Evolutionary conservation across 2,113 vertebrate genomes (phyloP).

Genomic region (Rhinogobius similis): DNA sequence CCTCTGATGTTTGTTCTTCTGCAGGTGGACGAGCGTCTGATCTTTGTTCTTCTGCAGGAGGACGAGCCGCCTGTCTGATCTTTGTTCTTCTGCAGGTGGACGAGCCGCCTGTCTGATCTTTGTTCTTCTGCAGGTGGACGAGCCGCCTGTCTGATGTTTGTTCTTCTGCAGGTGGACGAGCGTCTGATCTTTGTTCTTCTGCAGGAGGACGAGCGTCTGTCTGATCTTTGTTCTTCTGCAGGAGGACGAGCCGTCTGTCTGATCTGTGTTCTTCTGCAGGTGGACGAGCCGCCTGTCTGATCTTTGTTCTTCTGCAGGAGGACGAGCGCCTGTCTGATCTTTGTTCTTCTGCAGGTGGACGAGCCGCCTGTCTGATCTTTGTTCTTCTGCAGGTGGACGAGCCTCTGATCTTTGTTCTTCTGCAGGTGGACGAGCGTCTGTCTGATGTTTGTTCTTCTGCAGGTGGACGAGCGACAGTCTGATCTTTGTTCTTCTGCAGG

Average conservation of each 20-base stretch:
- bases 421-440: conserved; percentile 72
- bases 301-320: conserved; percentile 63
- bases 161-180: conserved; percentile 59
- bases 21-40: conserved; percentile 73
- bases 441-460: neutral
- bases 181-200: conserved; percentile 48
- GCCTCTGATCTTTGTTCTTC: conserved; percentile 51
- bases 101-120: conserved; percentile 61
- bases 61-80: conserved; percentile 58
- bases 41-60: conserved; percentile 59
- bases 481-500: conserved; percentile 57
- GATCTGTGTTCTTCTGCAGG: conserved; percentile 56
- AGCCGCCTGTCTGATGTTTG: conserved; percentile 61
- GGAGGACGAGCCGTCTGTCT: conserved; percentile 70
- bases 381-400: conserved; percentile 59
- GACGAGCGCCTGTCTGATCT: conserved; percentile 64
- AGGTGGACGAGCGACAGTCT: conserved; percentile 73
- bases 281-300: conserved; percentile 64
- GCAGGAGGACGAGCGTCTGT: conserved; percentile 72
- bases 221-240: conserved; percentile 44
- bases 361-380: conserved; percentile 63
- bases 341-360: conserved; percentile 60
- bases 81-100: conserved; percentile 66
- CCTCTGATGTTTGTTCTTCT: conserved; percentile 48
- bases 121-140: conserved; percentile 60